phyloP scores from a whole-genome alignment of 1,140 invertebrate genomes.

The Yoshiicerus persimilis region DNA sequence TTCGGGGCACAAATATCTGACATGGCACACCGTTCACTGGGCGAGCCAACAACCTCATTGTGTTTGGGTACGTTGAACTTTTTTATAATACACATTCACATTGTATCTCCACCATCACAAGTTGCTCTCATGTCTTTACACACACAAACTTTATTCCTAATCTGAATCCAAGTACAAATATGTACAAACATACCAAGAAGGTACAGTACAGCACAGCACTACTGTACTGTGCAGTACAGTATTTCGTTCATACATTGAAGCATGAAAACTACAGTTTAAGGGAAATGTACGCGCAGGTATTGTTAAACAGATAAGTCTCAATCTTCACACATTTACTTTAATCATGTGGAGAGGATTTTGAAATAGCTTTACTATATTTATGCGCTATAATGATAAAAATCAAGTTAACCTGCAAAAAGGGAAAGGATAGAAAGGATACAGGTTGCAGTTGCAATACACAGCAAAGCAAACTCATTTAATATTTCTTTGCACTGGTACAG shows the following conservation, averaged over 20 bases:
- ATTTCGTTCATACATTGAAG: not conserved
- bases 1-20: constrained; percentile 29
- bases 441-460: not conserved
- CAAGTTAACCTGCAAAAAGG: not conserved
- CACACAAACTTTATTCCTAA: not conserved
- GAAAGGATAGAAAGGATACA: not conserved
- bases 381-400: not conserved
- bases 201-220: too few relatives aligned
- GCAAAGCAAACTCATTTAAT: too few relatives aligned
- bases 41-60: constrained; percentile 71
- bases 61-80: constrained; percentile 69
- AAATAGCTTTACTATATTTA: not conserved
- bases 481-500: not conserved
- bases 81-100: not conserved
- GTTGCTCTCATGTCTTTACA: not conserved
- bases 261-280: not conserved
- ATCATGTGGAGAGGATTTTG: not conserved
- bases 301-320: not conserved
- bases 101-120: not conserved
- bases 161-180: not conserved
- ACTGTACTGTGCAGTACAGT: not conserved
- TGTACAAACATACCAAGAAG: too few relatives aligned
- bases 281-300: not conserved
- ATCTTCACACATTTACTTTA: not conserved
- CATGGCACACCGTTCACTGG: constrained; percentile 42